Conservation (phyloP, 2,797 vertebrate genomes). For the Margarornis squamiger region DNA sequence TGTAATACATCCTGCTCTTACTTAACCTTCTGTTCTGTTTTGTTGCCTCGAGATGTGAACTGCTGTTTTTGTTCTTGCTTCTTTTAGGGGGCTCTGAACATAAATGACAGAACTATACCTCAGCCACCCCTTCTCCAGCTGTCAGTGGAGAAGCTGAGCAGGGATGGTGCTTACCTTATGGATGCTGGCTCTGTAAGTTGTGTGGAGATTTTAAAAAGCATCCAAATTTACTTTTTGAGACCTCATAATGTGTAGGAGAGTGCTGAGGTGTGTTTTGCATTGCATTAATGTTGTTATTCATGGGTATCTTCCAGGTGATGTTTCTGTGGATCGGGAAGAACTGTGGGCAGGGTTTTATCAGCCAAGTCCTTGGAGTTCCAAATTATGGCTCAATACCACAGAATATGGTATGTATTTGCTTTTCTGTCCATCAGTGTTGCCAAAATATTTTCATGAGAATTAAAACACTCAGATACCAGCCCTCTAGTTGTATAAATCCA, state of each 20-base stretch:
- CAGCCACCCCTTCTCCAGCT: conserved; percentile 91
- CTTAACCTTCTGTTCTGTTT: not conserved
- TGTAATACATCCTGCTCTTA: not conserved
- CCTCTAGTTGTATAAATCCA: not conserved
- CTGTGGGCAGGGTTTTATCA: conserved; percentile 87
- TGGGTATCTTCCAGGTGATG: conserved; percentile 80
- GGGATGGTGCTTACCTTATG: conserved; percentile 94
- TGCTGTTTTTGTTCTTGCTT: not conserved
- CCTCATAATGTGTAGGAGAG: not conserved
- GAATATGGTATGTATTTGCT: conserved; percentile 81
- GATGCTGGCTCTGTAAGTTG: conserved; percentile 88
- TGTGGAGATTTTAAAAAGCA: not conserved
- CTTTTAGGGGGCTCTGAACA: conserved; percentile 87
- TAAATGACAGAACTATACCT: conserved; percentile 90
- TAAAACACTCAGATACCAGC: not conserved
- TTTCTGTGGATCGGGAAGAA: conserved; percentile 93
- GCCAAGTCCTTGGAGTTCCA: conserved; percentile 88
- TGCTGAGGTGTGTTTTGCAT: not conserved
- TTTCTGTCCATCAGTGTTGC: not conserved
- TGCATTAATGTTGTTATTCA: not conserved
- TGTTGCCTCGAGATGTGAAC: not conserved
- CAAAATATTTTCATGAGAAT: not conserved
- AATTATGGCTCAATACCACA: conserved; percentile 87
- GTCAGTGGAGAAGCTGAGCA: conserved; percentile 90
- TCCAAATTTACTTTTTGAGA: not conserved